phyloP scores from a whole-genome alignment of 2,797 vertebrate genomes.

The Basileuterus tristriatus region DNA sequence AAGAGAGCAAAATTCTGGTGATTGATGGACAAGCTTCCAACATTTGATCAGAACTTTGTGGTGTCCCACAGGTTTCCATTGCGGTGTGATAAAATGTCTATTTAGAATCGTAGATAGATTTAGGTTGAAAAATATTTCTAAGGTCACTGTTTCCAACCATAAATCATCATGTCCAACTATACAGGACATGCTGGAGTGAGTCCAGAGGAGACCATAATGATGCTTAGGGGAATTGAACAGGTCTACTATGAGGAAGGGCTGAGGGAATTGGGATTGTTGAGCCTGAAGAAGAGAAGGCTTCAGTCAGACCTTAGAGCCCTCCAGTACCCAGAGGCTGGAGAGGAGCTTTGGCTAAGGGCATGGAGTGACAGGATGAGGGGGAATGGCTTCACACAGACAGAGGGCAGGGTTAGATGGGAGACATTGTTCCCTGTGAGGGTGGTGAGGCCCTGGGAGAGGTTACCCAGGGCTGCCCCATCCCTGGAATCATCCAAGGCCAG shows the following conservation, averaged over 20 bases:
- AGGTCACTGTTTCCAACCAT: neutral
- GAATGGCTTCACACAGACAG: neutral
- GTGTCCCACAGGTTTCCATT: neutral
- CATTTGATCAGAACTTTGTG: neutral
- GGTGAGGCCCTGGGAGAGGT: rapidly evolving
- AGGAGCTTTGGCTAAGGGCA: neutral
- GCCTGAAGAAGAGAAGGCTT: neutral
- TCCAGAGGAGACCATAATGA: neutral
- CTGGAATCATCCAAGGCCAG: neutral
- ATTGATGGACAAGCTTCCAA: neutral
- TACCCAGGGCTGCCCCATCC: neutral
- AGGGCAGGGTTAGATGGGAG: neutral
- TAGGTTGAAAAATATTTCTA: neutral
- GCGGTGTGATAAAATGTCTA: neutral
- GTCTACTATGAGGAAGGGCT: rapidly evolving
- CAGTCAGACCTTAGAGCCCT: neutral
- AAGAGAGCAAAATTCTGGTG: neutral
- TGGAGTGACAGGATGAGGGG: rapidly evolving
- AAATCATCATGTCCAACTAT: neutral
- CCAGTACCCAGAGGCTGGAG: neutral
- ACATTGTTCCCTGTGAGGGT: neutral
- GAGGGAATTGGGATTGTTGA: neutral
- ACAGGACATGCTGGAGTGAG: too few species aligned
- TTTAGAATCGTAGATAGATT: neutral
- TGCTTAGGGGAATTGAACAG: neutral